Conservation (phyloP, 2,888 invertebrate genomes). For the Tinea pellionella region DNA sequence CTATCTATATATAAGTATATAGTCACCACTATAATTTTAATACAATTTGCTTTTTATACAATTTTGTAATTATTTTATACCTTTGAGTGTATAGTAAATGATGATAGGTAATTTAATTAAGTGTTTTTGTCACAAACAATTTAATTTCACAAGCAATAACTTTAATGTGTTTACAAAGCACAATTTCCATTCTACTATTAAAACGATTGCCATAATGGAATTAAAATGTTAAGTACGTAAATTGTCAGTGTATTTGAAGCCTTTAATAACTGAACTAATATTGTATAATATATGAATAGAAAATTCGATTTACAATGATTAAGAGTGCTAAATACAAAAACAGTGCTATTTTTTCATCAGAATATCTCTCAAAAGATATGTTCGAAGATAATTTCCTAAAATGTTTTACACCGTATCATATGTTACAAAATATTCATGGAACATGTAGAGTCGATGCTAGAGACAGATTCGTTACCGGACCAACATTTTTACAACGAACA, state of each 20-base stretch:
- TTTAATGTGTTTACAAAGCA: background rate
- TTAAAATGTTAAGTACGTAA: background rate
- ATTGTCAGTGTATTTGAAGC: background rate
- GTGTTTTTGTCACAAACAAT: background rate
- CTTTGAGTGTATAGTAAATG: background rate
- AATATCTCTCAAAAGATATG: constrained; percentile 38
- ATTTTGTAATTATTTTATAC: background rate
- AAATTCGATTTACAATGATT: background rate
- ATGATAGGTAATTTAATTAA: too few relatives aligned
- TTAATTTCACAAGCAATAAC: background rate
- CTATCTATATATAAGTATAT: too few relatives aligned
- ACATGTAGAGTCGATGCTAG: constrained; percentile 33
- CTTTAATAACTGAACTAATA: background rate
- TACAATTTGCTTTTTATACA: too few relatives aligned
- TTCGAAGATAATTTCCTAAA: constrained; percentile 33
- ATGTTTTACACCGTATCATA: constrained; percentile 25
- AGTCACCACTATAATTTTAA: too few relatives aligned
- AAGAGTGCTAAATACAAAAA: background rate
- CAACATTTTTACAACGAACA: constrained; percentile 32
- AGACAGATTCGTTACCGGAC: constrained; percentile 31
- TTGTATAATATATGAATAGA: too few relatives aligned
- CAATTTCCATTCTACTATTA: too few relatives aligned
- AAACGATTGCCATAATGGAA: background rate
- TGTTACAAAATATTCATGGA: constrained; percentile 31
- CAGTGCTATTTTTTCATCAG: constrained; percentile 18